Evolutionary conservation across 2,888 invertebrate species (phyloP).

Genomic region (Microplitis deprimator): DNA sequence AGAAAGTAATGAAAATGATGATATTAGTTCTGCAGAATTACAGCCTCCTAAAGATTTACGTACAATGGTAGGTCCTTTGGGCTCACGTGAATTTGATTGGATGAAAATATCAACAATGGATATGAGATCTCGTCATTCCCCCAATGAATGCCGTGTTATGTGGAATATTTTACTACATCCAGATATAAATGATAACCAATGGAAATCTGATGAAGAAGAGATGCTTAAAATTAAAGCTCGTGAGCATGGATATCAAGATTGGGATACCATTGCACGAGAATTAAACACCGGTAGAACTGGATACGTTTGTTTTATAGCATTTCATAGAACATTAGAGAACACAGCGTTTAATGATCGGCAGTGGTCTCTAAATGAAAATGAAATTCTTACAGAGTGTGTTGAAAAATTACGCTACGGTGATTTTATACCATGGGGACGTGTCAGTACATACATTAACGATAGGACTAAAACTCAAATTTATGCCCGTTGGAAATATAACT

Average conservation of each 20-base stretch:
- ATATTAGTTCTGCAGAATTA: constrained; percentile 24
- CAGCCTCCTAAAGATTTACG: constrained; percentile 53
- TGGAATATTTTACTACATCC: constrained; percentile 84
- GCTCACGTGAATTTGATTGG: constrained; percentile 75
- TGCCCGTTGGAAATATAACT: constrained; percentile 71
- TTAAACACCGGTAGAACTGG: constrained; percentile 77
- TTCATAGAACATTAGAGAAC: constrained; percentile 71
- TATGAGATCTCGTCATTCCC: constrained; percentile 75
- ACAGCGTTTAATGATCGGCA: constrained; percentile 55
- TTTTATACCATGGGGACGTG: constrained; percentile 83
- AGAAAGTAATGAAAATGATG: constrained; percentile 25
- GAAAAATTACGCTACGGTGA: constrained; percentile 77
- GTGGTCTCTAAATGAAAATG: constrained; percentile 82
- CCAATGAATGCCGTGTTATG: constrained; percentile 78
- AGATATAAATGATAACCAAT: constrained; percentile 75
- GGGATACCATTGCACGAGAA: constrained; percentile 77
- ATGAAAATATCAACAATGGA: constrained; percentile 72
- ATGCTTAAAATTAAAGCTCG: constrained; percentile 68
- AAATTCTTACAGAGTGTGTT: constrained; percentile 76
- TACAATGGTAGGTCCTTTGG: constrained; percentile 56
- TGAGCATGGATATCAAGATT: constrained; percentile 75
- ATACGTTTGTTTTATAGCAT: constrained; percentile 81
- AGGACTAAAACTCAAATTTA: constrained; percentile 80
- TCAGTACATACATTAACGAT: constrained; percentile 77
- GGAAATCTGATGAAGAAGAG: constrained; percentile 74